A percentile compares a stretch with the other conserved stretches of the same genome.
Conservation (phyloP, 1,140 invertebrate genomes). For the Plodia interpunctella region DNA sequence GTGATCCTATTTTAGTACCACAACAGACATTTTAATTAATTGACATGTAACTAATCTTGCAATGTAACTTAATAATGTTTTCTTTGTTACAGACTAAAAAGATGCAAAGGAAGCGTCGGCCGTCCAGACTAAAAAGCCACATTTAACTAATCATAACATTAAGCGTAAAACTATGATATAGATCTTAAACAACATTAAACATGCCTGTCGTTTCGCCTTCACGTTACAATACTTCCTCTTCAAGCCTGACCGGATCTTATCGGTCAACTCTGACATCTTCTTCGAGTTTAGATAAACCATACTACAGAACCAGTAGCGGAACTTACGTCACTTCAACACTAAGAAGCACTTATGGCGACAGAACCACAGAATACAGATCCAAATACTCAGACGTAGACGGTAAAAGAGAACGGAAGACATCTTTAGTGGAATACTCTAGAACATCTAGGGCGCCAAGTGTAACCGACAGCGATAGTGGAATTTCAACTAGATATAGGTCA, state of each 20-base stretch:
- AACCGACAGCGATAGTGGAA: conserved; percentile 68
- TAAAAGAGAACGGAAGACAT: conserved; percentile 63
- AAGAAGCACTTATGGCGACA: conserved; percentile 67
- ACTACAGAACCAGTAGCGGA: conserved; percentile 62
- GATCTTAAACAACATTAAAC: conserved; percentile 32
- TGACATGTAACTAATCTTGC: background rate
- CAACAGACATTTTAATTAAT: too few species aligned
- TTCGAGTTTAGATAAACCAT: conserved; percentile 72
- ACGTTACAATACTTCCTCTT: conserved; percentile 56
- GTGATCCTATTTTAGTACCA: too few species aligned
- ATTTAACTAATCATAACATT: conserved; percentile 20
- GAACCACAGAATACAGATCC: conserved; percentile 69
- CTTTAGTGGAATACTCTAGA: conserved; percentile 61
- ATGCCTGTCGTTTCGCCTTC: conserved; percentile 80
- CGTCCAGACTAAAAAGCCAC: conserved; percentile 44
- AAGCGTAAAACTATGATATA: conserved; percentile 30
- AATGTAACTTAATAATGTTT: conserved; percentile 5
- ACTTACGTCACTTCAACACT: conserved; percentile 67
- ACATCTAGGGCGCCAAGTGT: conserved; percentile 62
- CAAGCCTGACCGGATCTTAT: conserved; percentile 70
- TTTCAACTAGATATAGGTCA: conserved; percentile 56
- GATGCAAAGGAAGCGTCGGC: conserved; percentile 54
- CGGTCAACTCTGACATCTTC: conserved; percentile 70
- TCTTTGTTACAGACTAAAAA: conserved; percentile 49
- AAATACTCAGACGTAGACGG: conserved; percentile 60